A percentile compares a stretch with the other conserved stretches of the same genome.
phyloP scores from a whole-genome alignment of 1,140 invertebrate species.

The Brachionus asplanchnoidis region DNA sequence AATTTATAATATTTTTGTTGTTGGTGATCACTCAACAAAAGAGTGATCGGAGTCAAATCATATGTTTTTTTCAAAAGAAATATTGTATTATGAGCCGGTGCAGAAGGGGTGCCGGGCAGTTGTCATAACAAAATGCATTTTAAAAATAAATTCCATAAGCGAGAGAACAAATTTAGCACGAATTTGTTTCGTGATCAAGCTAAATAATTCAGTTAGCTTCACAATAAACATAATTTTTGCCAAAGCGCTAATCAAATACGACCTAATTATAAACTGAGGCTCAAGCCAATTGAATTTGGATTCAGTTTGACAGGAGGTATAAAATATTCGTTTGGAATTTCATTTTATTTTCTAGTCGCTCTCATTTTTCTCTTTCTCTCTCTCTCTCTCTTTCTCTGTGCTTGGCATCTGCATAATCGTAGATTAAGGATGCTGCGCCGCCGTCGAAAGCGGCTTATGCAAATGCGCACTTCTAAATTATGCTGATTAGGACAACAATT shows the following conservation, averaged over 20 bases:
- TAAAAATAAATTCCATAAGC: not conserved
- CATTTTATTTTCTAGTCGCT: not conserved
- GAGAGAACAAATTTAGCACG: not conserved
- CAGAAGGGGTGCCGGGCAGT: not conserved
- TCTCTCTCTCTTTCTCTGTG: no score
- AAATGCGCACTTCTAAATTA: slow-evolving; percentile 23
- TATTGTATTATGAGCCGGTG: not conserved
- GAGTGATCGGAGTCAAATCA: not conserved
- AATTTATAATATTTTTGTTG: not conserved
- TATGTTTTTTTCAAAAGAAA: not conserved
- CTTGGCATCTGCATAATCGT: not conserved
- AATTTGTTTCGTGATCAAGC: not conserved
- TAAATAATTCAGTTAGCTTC: slow-evolving; percentile 19
- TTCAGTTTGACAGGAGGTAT: slow-evolving; percentile 33
- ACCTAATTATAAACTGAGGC: slow-evolving; percentile 27
- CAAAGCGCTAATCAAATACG: slow-evolving; percentile 28
- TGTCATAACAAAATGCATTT: not conserved
- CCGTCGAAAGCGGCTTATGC: not conserved
- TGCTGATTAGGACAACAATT: slow-evolving; percentile 5
- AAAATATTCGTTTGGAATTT: not conserved
- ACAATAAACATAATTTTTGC: slow-evolving; percentile 29
- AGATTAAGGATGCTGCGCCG: not conserved
- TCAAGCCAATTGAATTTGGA: not conserved
- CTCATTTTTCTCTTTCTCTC: not conserved
- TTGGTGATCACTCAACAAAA: not conserved